A percentile compares a stretch with the other conserved stretches of the same genome.
Evolutionary conservation across 1,140 invertebrate genomes (phyloP).

Genomic region (Drosophila persimilis): DNA sequence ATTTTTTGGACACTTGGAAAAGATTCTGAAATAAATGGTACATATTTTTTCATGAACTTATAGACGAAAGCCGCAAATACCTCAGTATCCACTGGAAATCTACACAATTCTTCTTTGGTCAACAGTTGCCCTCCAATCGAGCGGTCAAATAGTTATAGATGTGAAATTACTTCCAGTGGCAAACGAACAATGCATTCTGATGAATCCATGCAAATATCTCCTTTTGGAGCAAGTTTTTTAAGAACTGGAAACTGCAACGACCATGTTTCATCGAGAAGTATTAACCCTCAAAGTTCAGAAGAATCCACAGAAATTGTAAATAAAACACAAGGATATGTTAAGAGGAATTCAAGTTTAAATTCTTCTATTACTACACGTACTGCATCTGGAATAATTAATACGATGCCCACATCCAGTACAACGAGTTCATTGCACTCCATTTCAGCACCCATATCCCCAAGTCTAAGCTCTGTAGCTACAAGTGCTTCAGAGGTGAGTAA

Average conservation of each 20-base stretch:
- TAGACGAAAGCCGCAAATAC: conserved; percentile 39
- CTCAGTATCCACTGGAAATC: conserved; percentile 51
- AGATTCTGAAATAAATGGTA: neutral
- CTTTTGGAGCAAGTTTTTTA: conserved; percentile 24
- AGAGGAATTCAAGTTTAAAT: conserved; percentile 28
- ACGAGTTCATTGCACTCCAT: conserved; percentile 64
- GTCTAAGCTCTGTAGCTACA: conserved; percentile 88
- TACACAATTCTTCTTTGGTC: conserved; percentile 31
- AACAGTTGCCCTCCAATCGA: conserved; percentile 27
- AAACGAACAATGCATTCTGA: conserved; percentile 44
- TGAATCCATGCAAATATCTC: conserved; percentile 46
- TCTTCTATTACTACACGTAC: conserved; percentile 24
- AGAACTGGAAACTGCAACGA: conserved; percentile 32
- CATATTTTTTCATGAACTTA: neutral
- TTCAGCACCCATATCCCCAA: conserved; percentile 86
- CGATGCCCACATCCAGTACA: conserved; percentile 51
- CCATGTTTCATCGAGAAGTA: conserved; percentile 24
- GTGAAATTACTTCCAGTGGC: conserved; percentile 6
- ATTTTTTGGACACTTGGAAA: neutral
- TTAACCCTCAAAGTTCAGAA: conserved; percentile 17
- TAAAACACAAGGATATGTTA: conserved; percentile 34
- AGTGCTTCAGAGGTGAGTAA: conserved; percentile 89
- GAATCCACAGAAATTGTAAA: conserved; percentile 13
- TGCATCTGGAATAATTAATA: conserved; percentile 30
- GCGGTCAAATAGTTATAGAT: conserved; percentile 43